Evolutionary conservation across 2,113 vertebrate species (phyloP).

Genomic region (human (Homo sapiens)): GRCh38 chr22:43949001-43949500

Average conservation of each 20-base stretch:
- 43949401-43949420: too few species aligned
- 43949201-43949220: background rate
- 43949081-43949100: background rate
- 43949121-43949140: background rate
- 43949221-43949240: too few species aligned
- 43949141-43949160: background rate
- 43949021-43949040: fast-evolving
- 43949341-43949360: too few species aligned
- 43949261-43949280: background rate
- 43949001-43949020: background rate
- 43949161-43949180: background rate
- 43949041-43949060: background rate
- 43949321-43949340: fast-evolving
- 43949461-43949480: too few species aligned
- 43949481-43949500: too few species aligned
- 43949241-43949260: background rate
- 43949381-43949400: too few species aligned
- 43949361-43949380: too few species aligned
- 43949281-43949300: fast-evolving
- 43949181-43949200: background rate
- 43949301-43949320: fast-evolving
- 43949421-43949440: too few species aligned
- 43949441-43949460: too few species aligned
- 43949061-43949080: background rate
- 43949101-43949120: background rate